Conservation (phyloP, 30 jellyfish, hydroid and myxozoan genomes). For the Chrysaora quinquecirrha region DNA sequence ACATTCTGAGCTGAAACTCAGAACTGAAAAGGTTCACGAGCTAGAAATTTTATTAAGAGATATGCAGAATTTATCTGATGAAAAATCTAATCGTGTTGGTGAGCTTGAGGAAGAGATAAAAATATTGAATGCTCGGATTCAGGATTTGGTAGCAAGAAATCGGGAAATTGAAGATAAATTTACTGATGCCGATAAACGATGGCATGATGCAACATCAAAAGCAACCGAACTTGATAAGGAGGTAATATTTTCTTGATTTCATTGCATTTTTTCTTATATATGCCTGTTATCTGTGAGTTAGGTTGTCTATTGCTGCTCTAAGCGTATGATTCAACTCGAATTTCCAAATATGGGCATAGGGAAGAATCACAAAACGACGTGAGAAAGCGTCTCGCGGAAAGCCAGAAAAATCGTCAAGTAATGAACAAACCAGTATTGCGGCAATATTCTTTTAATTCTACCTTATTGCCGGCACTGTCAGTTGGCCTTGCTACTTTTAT, state of each 20-base stretch:
- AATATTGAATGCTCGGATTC: not conserved
- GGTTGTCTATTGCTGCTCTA: too few relatives aligned
- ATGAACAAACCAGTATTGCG: too few relatives aligned
- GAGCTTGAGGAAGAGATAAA: conserved; percentile 32
- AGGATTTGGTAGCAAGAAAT: conserved; percentile 2
- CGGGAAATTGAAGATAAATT: conserved; percentile 27
- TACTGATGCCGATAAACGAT: not conserved
- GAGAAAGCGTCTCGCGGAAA: too few relatives aligned
- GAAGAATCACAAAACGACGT: too few relatives aligned
- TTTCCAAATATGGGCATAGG: too few relatives aligned
- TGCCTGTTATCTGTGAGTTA: too few relatives aligned
- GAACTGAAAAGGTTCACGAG: not conserved
- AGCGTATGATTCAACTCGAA: too few relatives aligned
- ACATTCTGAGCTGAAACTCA: not conserved
- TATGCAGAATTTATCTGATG: not conserved
- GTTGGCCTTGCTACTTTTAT: too few relatives aligned
- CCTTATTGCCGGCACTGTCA: too few relatives aligned
- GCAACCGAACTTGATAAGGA: conserved; percentile 21
- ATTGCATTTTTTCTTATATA: too few relatives aligned
- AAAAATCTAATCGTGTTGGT: not conserved
- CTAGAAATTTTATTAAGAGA: not conserved
- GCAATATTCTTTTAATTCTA: too few relatives aligned
- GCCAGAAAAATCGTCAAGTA: too few relatives aligned
- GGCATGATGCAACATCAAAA: conserved; percentile 17
- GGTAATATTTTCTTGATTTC: conserved; percentile 3